Base-by-base conservation (phyloP, 2,797 vertebrate species). In the Cyclura pinguis region DNA sequence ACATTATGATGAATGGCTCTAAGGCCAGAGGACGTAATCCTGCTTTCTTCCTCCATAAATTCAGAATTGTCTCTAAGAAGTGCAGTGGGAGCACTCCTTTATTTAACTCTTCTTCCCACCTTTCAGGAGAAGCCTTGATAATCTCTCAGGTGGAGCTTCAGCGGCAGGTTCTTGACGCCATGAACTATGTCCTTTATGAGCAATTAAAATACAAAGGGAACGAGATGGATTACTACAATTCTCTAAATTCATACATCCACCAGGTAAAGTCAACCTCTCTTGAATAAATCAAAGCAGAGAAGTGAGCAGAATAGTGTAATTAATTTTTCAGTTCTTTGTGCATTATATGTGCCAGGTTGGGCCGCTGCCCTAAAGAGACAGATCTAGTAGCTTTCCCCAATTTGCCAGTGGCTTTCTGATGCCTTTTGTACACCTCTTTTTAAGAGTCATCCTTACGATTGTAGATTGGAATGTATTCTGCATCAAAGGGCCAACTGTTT, bases 171-270 rank as follows among this genome's bases (percentile, higher is more conserved):
- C 96, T 99, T 10, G 98, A 97, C 35, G 98, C 98, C 69, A 97
- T 99, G 89, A 99, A 99, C 94, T 97, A 97, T 1, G 98, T 99
- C 93, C 95, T 99, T 0, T 99, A 99, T 0, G 98, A 99, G 94
- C 99, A 99, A 89, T 97, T 99, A 80, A 98, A 99, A 64, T 99
- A 98, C 97, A 99, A 98, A 96, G 99, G 99, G 86, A 99, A 99
- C 0, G 98, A 99, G 83, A 97, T 98, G 83, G 99, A 99, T 96
- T 99, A 99, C 95, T 99, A 99, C 93, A 99, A 99, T 87, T 99
- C 99, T 29, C 97, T 99, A 84, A 99, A 99, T 96, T 99, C 99
- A 0, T 99, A 99, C 96, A 98, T 99, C 94, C 98, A 99, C 95
- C 99, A 99, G 99, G 99, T 99, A 93, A 0, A n/a, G 84, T 9